Evolutionary conservation across 2,113 vertebrate genomes (phyloP).

Genomic region (Dendrocopos noguchii): DNA sequence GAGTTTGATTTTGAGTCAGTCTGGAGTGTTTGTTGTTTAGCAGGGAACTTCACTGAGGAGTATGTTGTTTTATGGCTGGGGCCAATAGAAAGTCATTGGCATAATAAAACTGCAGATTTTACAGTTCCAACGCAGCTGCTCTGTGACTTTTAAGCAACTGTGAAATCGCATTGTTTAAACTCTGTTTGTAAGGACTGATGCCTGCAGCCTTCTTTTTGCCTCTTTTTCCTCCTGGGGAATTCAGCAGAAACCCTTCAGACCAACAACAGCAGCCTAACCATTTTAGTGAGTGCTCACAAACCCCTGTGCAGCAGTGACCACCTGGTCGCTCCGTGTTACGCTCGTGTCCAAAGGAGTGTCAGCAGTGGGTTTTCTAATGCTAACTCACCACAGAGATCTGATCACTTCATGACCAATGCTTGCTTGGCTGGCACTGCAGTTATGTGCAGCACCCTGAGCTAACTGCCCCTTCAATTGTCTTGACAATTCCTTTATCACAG

Average conservation of each 20-base stretch:
- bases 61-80: constrained; percentile 66
- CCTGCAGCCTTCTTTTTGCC: constrained; percentile 21
- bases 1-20: constrained; percentile 62
- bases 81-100: constrained; percentile 64
- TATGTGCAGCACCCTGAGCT: too few species aligned
- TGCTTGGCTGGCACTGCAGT: too few species aligned
- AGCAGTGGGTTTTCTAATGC: too few species aligned
- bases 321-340: not conserved
- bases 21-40: constrained; percentile 69
- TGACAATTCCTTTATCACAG: too few species aligned
- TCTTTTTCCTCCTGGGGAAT: not conserved
- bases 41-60: constrained; percentile 61
- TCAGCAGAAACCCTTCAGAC: constrained; percentile 18
- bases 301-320: not conserved
- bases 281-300: not conserved
- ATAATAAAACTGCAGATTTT: constrained; percentile 70
- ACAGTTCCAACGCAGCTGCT: constrained; percentile 64
- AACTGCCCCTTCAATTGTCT: too few species aligned
- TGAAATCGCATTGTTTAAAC: constrained; percentile 74
- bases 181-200: constrained; percentile 53
- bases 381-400: too few species aligned
- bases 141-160: constrained; percentile 70
- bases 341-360: too few species aligned
- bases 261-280: not conserved
- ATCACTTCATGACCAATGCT: too few species aligned